A percentile compares a stretch with the other conserved stretches of the same genome.
Conservation (phyloP, 2,888 invertebrate species). For the Polia nebulosa region DNA sequence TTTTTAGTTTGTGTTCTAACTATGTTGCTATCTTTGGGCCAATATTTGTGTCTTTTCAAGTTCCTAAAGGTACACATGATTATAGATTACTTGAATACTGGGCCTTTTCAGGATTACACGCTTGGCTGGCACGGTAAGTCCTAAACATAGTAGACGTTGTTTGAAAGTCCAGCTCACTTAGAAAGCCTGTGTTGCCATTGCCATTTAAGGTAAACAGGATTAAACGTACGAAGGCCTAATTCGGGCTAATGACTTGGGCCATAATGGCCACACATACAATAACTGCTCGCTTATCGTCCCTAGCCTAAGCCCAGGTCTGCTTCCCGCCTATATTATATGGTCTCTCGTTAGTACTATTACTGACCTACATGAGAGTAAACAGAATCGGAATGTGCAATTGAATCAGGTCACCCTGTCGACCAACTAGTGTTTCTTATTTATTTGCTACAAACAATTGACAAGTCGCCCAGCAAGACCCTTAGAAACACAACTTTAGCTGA, state of each 20-base stretch:
- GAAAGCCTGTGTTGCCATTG: background rate
- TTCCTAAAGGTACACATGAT: background rate
- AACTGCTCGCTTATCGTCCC: slow-evolving; percentile 31
- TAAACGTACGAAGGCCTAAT: slow-evolving; percentile 6
- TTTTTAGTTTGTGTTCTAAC: too few relatives aligned
- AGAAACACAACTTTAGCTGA: slow-evolving; percentile 7
- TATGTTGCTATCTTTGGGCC: too few relatives aligned
- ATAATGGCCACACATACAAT: slow-evolving; percentile 11
- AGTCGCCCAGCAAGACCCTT: slow-evolving; percentile 28
- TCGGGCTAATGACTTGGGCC: slow-evolving; percentile 9
- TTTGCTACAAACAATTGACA: slow-evolving; percentile 62
- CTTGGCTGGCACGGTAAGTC: background rate
- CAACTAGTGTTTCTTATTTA: slow-evolving; percentile 65
- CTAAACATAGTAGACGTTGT: slow-evolving; percentile 1
- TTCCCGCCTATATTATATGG: slow-evolving; percentile 68
- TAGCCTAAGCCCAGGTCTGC: slow-evolving; percentile 27
- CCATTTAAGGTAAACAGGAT: background rate
- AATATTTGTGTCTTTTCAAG: too few relatives aligned
- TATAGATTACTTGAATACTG: background rate
- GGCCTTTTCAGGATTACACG: background rate
- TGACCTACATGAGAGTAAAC: slow-evolving; percentile 78
- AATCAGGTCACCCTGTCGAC: slow-evolving; percentile 62
- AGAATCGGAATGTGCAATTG: slow-evolving; percentile 74
- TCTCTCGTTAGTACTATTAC: slow-evolving; percentile 73
- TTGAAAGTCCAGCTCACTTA: background rate